phyloP scores from a whole-genome alignment of 2,888 invertebrate genomes.

The Camptogramma bilineatum region DNA sequence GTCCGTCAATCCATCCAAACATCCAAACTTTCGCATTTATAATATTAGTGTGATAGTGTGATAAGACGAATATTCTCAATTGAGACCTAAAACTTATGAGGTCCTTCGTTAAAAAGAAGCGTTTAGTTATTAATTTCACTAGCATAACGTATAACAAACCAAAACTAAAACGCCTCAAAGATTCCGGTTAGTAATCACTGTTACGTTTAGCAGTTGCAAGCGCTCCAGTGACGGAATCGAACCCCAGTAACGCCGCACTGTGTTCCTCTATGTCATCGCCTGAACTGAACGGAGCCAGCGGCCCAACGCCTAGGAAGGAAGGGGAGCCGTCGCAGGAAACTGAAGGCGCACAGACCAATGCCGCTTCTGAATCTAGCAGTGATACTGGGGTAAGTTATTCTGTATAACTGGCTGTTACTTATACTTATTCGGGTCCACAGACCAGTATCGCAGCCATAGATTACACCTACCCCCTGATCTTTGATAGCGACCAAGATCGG shows the following conservation, averaged over 20 bases:
- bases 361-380: slow-evolving; percentile 74
- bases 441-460: background rate
- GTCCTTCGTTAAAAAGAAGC: too few relatives aligned
- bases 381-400: slow-evolving; percentile 70
- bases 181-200: background rate
- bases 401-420: background rate
- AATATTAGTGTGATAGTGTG: too few relatives aligned
- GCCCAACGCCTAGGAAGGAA: slow-evolving; percentile 41
- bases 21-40: too few relatives aligned
- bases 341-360: slow-evolving; percentile 39
- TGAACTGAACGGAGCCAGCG: slow-evolving; percentile 61
- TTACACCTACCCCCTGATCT: too few relatives aligned
- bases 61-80: too few relatives aligned
- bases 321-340: slow-evolving; percentile 36
- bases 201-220: slow-evolving; percentile 63
- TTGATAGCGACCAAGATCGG: too few relatives aligned
- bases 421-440: too few relatives aligned
- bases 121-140: too few relatives aligned
- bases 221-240: slow-evolving; percentile 61
- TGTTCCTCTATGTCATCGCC: slow-evolving; percentile 80
- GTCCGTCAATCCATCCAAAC: too few relatives aligned
- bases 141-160: too few relatives aligned
- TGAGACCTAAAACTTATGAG: too few relatives aligned
- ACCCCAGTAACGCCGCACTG: slow-evolving; percentile 54
- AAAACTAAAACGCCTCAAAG: too few relatives aligned